Evolutionary conservation across 23 tunicate genomes (phyloP), one percentile per base, ranked within the genome.

Genomic region (Styela plicata): DNA sequence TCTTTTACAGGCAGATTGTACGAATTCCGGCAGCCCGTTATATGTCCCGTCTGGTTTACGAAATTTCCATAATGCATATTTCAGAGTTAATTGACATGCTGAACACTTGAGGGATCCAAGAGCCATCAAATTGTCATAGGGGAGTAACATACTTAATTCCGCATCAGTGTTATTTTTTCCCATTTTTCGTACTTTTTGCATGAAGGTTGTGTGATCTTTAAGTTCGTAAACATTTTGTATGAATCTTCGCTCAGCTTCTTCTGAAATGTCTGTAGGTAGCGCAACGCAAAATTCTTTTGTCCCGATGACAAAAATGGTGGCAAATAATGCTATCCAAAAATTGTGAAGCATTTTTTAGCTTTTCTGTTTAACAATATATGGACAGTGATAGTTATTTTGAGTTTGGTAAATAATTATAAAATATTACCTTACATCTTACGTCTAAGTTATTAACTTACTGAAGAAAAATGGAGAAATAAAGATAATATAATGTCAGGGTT

Each of bases 21-120:
- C 70, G 64, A 80, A 88, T 20, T 65, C 70, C 34, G 86, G 79
- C 63, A 93, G 69, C 28, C 93, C 93, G 1, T 80, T 74, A 69
- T 93, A 93, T 17, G 77, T 85, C 28, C 87, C 87, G 44, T 93
- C 87, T 0, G 98, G 89, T 5, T 87, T 88, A n/a, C 82, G 61
- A 27, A 57, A 93, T 63, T 83, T 88, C 89, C 89, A 84, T 1
- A 93, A 68, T 32, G 90, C 93, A 24, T 78, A 64, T 20, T 77
- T 73, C 24, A 88, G 22, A 0, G 89, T 85, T 31, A 19, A 26
- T 57, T 88, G 84, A 33, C 98, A 93, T 0, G 81, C 69, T 3
- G 82, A 31, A 76, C 98, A 93, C 68, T 89, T 69, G 19, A 81
- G 52, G 10, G 61, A 21, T 20, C 25, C 24, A 64, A 79, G 2